Conservation (phyloP, 2,888 invertebrate genomes). For the Drosophila setosimentum region DNA sequence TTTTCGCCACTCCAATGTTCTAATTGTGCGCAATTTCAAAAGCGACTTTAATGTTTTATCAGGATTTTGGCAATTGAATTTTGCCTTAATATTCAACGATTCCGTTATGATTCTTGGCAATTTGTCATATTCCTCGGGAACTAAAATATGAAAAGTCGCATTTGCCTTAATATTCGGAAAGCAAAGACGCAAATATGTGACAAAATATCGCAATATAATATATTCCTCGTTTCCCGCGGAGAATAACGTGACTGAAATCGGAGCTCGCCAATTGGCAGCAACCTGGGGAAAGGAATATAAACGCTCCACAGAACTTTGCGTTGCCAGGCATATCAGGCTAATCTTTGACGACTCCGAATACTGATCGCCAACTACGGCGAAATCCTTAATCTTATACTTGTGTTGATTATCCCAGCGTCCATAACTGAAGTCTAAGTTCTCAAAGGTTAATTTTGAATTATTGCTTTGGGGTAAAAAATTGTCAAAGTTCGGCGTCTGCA, state of each 20-base stretch:
- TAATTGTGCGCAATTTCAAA: conserved; percentile 87
- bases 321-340: conserved; percentile 90
- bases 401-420: conserved; percentile 91
- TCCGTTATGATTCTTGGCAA: conserved; percentile 73
- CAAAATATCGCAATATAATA: conserved; percentile 89
- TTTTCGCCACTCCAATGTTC: conserved; percentile 90
- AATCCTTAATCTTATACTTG: conserved; percentile 90
- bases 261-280: conserved; percentile 93
- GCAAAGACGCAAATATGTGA: conserved; percentile 91
- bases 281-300: conserved; percentile 92
- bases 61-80: conserved; percentile 89
- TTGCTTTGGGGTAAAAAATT: conserved; percentile 23
- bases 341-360: conserved; percentile 84
- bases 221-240: conserved; percentile 92
- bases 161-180: conserved; percentile 90
- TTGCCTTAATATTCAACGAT: conserved; percentile 38
- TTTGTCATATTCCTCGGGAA: conserved; percentile 86
- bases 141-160: conserved; percentile 91
- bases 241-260: conserved; percentile 93
- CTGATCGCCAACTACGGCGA: conserved; percentile 89
- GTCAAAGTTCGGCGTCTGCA: conserved; percentile 28
- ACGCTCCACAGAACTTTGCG: conserved; percentile 94
- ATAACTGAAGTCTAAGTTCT: conserved; percentile 88
- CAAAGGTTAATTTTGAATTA: conserved; percentile 84
- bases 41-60: conserved; percentile 88